These are phyloP conservation scores for Columbina picui DNA, from an alignment of 2,113 vertebrate genomes.

Conservation along the genomic window DNA sequence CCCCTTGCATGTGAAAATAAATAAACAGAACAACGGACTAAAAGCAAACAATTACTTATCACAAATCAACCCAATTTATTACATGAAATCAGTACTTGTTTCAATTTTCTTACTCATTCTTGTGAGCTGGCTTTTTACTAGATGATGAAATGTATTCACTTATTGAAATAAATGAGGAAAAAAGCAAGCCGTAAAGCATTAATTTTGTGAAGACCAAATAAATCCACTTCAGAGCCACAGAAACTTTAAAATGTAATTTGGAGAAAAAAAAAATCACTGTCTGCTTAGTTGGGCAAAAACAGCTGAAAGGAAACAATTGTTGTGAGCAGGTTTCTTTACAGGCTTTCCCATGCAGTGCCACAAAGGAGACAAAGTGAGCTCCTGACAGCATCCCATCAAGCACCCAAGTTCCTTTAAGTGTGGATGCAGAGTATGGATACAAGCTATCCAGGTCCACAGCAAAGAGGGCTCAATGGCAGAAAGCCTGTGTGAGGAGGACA, in stretches of 20 bases:
- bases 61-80: neutral
- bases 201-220: neutral
- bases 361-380: neutral
- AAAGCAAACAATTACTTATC: neutral
- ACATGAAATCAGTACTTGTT: neutral
- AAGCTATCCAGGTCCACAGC: neutral
- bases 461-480: neutral
- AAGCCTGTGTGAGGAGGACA: rapidly evolving
- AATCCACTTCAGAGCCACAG: neutral
- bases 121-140: neutral
- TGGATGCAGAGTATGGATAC: neutral
- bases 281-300: neutral
- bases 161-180: neutral
- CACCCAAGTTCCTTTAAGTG: neutral
- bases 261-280: neutral
- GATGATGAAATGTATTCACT: neutral
- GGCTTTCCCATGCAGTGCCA: neutral
- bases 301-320: neutral
- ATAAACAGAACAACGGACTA: neutral
- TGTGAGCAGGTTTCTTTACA: neutral
- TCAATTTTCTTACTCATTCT: neutral
- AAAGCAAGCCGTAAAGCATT: neutral
- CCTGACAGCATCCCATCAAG: neutral
- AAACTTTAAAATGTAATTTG: neutral
- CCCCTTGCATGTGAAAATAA: neutral